Evolutionary conservation across 2,888 invertebrate genomes (phyloP).

Genomic region (Allygus modestus): DNA sequence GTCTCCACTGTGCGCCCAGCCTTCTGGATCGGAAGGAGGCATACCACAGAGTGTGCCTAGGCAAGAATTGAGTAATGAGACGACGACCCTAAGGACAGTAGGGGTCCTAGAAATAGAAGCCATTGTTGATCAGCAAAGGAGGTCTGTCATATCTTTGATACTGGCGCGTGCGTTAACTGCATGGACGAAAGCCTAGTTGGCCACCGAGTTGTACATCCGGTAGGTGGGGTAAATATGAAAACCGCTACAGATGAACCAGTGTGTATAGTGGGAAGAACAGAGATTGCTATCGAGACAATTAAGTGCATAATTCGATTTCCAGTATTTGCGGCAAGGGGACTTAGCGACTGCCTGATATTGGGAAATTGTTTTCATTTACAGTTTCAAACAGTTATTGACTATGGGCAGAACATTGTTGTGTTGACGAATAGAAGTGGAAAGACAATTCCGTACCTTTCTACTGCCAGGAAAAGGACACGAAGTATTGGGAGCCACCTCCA

Average conservation of each 20-base stretch:
- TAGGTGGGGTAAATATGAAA: slow-evolving; percentile 26
- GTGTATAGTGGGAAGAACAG: slow-evolving; percentile 7
- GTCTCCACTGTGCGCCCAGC: background rate
- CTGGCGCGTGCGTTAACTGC: slow-evolving; percentile 41
- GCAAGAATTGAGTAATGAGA: no score
- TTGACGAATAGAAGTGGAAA: background rate
- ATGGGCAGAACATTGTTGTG: background rate
- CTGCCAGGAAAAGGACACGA: background rate
- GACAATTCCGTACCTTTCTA: background rate
- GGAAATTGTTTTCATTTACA: slow-evolving; percentile 25
- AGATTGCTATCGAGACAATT: background rate
- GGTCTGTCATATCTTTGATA: slow-evolving; percentile 9
- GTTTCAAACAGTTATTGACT: slow-evolving; percentile 1
- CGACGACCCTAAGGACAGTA: slow-evolving; percentile 8
- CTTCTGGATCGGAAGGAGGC: no score
- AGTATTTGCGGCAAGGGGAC: slow-evolving; percentile 14
- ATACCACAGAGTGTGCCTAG: no score
- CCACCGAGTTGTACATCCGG: background rate
- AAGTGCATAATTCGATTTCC: background rate
- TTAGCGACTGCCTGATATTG: slow-evolving; percentile 19
- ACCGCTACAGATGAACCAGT: slow-evolving; percentile 45
- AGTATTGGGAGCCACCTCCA: background rate
- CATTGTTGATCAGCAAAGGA: background rate
- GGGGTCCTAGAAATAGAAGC: slow-evolving; percentile 18
- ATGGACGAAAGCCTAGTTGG: slow-evolving; percentile 7